Conservation (phyloP, 1,140 invertebrate species). For the Triops longicaudatus region DNA sequence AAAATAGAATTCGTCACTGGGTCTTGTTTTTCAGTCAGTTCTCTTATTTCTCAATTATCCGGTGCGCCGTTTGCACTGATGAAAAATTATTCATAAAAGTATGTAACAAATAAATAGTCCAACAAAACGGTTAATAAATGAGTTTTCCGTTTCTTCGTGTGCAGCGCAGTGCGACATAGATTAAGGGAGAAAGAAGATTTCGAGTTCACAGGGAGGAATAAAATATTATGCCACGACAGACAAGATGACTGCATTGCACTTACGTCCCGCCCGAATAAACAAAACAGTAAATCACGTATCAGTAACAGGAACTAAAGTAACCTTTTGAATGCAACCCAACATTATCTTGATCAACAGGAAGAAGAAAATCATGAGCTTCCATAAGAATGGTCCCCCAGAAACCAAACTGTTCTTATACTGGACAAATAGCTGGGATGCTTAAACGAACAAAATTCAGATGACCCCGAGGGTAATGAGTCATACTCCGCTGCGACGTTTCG, state of each 20-base stretch:
- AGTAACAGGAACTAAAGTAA: too few relatives aligned
- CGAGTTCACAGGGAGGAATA: not conserved
- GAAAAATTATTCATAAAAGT: not conserved
- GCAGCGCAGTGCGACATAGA: slow-evolving; percentile 13
- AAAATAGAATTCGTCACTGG: slow-evolving; percentile 3
- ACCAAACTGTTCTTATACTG: not conserved
- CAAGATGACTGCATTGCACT: not conserved
- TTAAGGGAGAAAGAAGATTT: slow-evolving; percentile 12
- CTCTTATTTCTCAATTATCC: not conserved
- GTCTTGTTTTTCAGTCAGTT: not conserved
- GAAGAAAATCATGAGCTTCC: not conserved
- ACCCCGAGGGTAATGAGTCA: not conserved
- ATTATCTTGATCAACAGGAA: too few relatives aligned
- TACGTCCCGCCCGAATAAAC: not conserved
- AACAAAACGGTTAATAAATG: not conserved
- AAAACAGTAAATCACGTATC: not conserved
- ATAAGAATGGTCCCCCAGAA: not conserved
- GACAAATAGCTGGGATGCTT: not conserved
- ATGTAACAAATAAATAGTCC: not conserved
- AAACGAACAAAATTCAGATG: not conserved
- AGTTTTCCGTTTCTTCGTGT: not conserved
- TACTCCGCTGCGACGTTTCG: not conserved
- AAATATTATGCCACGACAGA: not conserved
- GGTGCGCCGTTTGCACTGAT: not conserved
- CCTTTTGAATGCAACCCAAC: too few relatives aligned